Base-by-base conservation (phyloP, 2,888 invertebrate genomes). In the Drosophila antonietae region DNA sequence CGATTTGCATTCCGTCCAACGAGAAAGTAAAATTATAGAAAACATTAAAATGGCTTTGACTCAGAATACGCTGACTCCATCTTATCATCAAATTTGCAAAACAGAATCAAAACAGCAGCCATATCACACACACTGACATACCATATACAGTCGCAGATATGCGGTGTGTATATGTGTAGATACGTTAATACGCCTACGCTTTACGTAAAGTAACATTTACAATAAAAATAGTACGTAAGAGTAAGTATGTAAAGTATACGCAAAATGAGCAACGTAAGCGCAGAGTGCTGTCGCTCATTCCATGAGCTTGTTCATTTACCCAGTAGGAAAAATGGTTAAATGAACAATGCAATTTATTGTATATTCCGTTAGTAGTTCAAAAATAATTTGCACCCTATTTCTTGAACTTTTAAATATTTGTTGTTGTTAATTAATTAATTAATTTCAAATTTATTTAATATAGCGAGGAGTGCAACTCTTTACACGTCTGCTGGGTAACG, bases 121-220 rank as follows among this genome's bases (percentile, higher is more conserved):
- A 70, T 64, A 69, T 78, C 74, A 74, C 69, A 67, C 73, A 68
- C 60, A 63, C 65, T 63, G 35, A 44, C 52, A 60, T 68, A 56
- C 46, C n/a, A 64, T 51, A 66, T 43, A 73, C 53, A 69, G 70
- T 51, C 52, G 70, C 41, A 78, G 46, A 58, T 60, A 57, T 64
- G 61, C 39, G 53, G 15, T 58, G 37, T 73, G 68, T 58, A 20
- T 77, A 57, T 74, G 74, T 78, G 47, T 58, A 61, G 55, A 62
- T 73, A 73, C 77, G 77, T 73, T 67, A 69, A 65, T 67, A 78
- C 77, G 77, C 74, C 78, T 77, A 77, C 78, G 58, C 77, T 60
- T 51, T 44, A 74, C 77, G 69, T 70, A 62, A 64, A 55, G 56
- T 62, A 41, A 41, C 70, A 56, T 70, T 74, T 74, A 77, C 74